A percentile compares a stretch with the other conserved stretches of the same genome.
These are phyloP conservation scores for Caenorhabditis plicata DNA, from an alignment of 2,888 invertebrate genomes.

Conservation along the genomic window DNA sequence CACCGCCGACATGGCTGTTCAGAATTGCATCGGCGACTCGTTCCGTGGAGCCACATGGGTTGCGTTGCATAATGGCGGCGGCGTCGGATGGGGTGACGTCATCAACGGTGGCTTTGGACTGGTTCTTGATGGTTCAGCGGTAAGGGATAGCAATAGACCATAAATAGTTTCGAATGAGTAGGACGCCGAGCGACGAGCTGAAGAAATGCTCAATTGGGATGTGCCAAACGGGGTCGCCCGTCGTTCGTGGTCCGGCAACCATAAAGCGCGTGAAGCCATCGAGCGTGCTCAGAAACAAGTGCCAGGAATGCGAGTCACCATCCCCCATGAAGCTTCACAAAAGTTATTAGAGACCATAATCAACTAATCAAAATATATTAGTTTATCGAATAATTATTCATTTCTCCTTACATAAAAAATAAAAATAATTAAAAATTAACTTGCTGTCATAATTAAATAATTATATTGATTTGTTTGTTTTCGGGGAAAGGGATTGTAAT, in stretches of 20 bases:
- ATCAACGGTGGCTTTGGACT: slow-evolving; percentile 74
- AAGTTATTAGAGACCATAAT: slow-evolving; percentile 17
- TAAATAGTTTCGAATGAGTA: too few species aligned
- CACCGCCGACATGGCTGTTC: slow-evolving; percentile 72
- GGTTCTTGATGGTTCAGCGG: slow-evolving; percentile 71
- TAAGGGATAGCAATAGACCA: too few species aligned
- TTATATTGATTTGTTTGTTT: slow-evolving; percentile 14
- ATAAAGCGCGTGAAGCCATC: slow-evolving; percentile 70
- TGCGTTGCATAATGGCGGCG: slow-evolving; percentile 67
- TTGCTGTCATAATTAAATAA: slow-evolving; percentile 18
- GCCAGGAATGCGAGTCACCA: slow-evolving; percentile 69
- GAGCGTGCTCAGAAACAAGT: slow-evolving; percentile 68
- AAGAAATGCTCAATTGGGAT: slow-evolving; percentile 72
- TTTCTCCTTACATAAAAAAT: slow-evolving; percentile 33
- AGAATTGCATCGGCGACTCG: slow-evolving; percentile 68
- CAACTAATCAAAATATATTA: too few species aligned
- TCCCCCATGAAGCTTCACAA: slow-evolving; percentile 68
- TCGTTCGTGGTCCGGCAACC: slow-evolving; percentile 72
- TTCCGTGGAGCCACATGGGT: slow-evolving; percentile 74
- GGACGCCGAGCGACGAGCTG: slow-evolving; percentile 69
- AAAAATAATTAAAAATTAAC: background rate
- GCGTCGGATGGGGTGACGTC: slow-evolving; percentile 72
- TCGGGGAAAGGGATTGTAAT: background rate
- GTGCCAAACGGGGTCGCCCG: slow-evolving; percentile 72
- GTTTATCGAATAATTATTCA: slow-evolving; percentile 34